Evolutionary conservation across 2,888 invertebrate species (phyloP).

Genomic region (Rosalia funebris): DNA sequence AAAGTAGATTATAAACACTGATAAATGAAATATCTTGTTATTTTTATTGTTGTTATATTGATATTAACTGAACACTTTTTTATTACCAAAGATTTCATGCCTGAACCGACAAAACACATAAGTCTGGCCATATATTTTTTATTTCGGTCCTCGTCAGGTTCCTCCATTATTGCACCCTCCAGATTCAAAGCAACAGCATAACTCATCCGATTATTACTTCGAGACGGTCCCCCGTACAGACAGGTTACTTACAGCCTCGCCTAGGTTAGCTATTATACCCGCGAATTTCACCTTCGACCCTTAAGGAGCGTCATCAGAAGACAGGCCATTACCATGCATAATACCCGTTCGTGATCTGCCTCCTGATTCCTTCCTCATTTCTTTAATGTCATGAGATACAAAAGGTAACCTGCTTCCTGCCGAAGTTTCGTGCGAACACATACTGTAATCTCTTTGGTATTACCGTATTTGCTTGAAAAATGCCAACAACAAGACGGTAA

Average conservation of each 20-base stretch:
- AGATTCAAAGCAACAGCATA: neutral
- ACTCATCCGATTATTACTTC: neutral
- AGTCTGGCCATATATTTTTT: neutral
- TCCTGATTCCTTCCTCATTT: conserved; percentile 34
- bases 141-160: neutral
- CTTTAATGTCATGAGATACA: conserved; percentile 24
- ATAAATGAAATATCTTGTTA: too few species aligned
- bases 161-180: neutral
- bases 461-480: neutral
- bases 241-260: neutral
- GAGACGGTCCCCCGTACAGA: neutral
- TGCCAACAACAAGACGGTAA: neutral
- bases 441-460: conserved; percentile 8
- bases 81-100: too few species aligned
- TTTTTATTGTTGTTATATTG: too few species aligned
- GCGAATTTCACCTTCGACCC: conserved; percentile 40
- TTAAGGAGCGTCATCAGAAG: conserved; percentile 38
- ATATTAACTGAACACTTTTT: too few species aligned
- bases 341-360: conserved; percentile 41
- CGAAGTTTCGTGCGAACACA: conserved; percentile 10
- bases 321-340: conserved; percentile 41
- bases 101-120: too few species aligned
- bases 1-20: too few species aligned
- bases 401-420: conserved; percentile 13
- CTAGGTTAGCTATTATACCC: conserved; percentile 6